A percentile compares a stretch with the other conserved stretches of the same genome.
These are phyloP conservation scores for Taphrorychus bicolor DNA, from an alignment of 2,888 invertebrate genomes.

Conservation along the genomic window DNA sequence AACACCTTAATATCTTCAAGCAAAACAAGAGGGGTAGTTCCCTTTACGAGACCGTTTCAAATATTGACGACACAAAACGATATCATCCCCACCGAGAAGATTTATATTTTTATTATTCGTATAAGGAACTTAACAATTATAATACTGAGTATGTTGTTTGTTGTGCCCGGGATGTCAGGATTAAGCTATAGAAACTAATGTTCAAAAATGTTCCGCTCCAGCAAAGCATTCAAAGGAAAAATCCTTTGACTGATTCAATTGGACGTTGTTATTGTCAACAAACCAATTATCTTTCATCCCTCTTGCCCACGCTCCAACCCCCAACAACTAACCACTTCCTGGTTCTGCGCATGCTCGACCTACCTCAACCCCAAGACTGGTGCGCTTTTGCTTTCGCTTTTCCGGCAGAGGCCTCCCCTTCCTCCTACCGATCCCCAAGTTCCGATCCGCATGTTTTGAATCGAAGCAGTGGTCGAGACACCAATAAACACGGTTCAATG, in stretches of 20 bases:
- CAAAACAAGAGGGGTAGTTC: too few species aligned
- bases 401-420: slow-evolving; percentile 45
- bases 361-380: slow-evolving; percentile 55
- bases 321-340: slow-evolving; percentile 19
- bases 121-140: too few species aligned
- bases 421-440: slow-evolving; percentile 37
- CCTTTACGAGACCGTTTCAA: too few species aligned
- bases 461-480: not conserved
- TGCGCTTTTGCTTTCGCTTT: slow-evolving; percentile 47
- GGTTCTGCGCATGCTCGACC: slow-evolving; percentile 49
- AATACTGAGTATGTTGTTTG: too few species aligned
- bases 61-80: too few species aligned
- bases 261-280: slow-evolving; percentile 2
- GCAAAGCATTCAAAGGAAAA: not conserved
- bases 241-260: too few species aligned
- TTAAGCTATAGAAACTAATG: too few species aligned
- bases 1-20: slow-evolving; percentile 11
- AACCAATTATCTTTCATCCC: not conserved
- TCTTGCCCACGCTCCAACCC: slow-evolving; percentile 18
- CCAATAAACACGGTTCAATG: not conserved
- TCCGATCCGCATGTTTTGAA: not conserved
- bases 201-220: too few species aligned
- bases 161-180: too few species aligned
- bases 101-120: too few species aligned
- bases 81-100: too few species aligned